These are phyloP conservation scores for Eumaeus atala DNA, from an alignment of 1,140 invertebrate genomes.

Conservation along the genomic window DNA sequence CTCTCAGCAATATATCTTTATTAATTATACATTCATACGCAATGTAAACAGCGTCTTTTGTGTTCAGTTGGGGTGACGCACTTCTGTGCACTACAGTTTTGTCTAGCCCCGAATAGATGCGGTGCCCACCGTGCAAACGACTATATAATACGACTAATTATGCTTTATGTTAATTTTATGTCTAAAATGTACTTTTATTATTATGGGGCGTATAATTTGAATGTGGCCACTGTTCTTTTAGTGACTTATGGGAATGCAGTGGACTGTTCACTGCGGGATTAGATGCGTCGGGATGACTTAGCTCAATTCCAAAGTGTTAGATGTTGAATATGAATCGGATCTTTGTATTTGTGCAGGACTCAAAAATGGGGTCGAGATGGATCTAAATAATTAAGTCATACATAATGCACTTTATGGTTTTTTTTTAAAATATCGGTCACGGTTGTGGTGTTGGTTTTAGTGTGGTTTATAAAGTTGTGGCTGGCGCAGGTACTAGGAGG, in stretches of 20 bases:
- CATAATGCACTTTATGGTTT: neutral
- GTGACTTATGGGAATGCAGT: constrained; percentile 42
- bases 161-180: constrained; percentile 65
- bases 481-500: no score
- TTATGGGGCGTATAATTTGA: constrained; percentile 54
- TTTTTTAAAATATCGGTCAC: neutral
- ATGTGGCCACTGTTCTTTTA: constrained; percentile 28
- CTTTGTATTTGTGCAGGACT: neutral
- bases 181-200: constrained; percentile 42
- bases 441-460: no score
- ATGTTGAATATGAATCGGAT: constrained; percentile 4
- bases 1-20: constrained; percentile 45
- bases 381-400: neutral
- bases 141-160: constrained; percentile 63
- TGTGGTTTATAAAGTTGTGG: no score
- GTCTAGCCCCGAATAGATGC: constrained; percentile 37
- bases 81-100: constrained; percentile 28
- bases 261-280: constrained; percentile 5
- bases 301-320: constrained; percentile 9
- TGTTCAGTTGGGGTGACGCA: constrained; percentile 29
- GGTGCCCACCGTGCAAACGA: constrained; percentile 53
- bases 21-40: constrained; percentile 67
- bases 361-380: neutral
- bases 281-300: constrained; percentile 9
- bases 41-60: constrained; percentile 63